phyloP scores from a whole-genome alignment of 2,797 vertebrate species.

The Tinamus major region DNA sequence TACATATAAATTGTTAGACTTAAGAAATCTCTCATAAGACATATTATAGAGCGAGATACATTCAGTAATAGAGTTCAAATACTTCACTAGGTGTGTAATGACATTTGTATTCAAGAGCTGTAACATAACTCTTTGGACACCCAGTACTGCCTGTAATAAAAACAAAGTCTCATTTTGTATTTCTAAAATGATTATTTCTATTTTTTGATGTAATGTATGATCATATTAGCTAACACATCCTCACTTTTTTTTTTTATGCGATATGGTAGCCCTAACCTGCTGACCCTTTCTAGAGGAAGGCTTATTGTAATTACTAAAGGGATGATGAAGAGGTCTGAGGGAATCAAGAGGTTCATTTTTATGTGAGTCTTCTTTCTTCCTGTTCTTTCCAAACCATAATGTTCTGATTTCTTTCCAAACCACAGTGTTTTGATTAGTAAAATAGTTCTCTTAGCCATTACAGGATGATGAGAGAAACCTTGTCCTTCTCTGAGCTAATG shows the following conservation, averaged over 20 bases:
- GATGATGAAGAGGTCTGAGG: neutral
- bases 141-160: neutral
- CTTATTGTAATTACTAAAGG: neutral
- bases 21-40: neutral
- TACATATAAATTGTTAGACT: neutral
- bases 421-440: neutral
- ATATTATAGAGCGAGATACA: neutral
- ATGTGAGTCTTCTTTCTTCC: neutral
- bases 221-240: neutral
- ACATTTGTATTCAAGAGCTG: rapidly evolving
- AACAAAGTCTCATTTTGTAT: neutral
- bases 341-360: neutral
- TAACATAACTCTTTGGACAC: neutral
- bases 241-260: neutral
- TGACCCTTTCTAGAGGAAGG: neutral
- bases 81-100: neutral
- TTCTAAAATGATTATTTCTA: neutral
- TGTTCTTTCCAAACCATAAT: neutral
- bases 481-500: neutral
- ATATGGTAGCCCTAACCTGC: neutral
- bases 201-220: neutral
- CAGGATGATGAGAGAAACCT: neutral
- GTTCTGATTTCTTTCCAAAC: neutral
- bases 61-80: neutral
- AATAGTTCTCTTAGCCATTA: neutral